Evolutionary conservation across 2,888 invertebrate genomes (phyloP).

Genomic region (Sminthurinus aureus): DNA sequence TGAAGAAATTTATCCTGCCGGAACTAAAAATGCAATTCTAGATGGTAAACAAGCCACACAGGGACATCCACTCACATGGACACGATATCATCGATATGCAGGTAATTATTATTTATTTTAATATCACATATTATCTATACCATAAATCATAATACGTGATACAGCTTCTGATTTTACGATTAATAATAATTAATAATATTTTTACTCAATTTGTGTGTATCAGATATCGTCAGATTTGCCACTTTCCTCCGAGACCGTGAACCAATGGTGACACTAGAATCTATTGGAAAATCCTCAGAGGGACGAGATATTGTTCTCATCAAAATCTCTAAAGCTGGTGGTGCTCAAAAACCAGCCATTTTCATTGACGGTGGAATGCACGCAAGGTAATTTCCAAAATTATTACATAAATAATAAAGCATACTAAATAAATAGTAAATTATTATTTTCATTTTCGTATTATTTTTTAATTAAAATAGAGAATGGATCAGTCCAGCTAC

Average conservation of each 20-base stretch:
- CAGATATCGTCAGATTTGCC: slow-evolving; percentile 57
- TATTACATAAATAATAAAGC: slow-evolving; percentile 62
- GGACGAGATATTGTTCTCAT: slow-evolving; percentile 62
- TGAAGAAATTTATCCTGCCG: slow-evolving; percentile 1
- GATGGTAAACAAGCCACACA: slow-evolving; percentile 49
- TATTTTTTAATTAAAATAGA: background rate
- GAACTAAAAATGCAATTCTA: background rate
- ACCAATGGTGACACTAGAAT: slow-evolving; percentile 53
- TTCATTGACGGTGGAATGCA: slow-evolving; percentile 74
- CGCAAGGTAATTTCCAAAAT: slow-evolving; percentile 72
- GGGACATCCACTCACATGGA: slow-evolving; percentile 55
- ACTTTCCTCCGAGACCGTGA: slow-evolving; percentile 47
- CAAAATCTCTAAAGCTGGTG: slow-evolving; percentile 61
- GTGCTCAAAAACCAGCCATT: slow-evolving; percentile 62
- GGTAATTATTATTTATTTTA: slow-evolving; percentile 64
- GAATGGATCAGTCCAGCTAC: slow-evolving; percentile 64
- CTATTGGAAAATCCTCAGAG: slow-evolving; percentile 61
- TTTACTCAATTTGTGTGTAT: background rate
- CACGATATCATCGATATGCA: slow-evolving; percentile 61
- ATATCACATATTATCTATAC: background rate
- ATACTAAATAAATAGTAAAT: no score
- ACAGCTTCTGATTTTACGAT: background rate
- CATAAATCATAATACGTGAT: background rate
- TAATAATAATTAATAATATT: background rate
- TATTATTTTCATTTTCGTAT: no score